Percentiles rank a stretch among this genome's conserved stretches.
phyloP scores from a whole-genome alignment of 2,797 vertebrate genomes.

The Crypturellus tataupa region DNA sequence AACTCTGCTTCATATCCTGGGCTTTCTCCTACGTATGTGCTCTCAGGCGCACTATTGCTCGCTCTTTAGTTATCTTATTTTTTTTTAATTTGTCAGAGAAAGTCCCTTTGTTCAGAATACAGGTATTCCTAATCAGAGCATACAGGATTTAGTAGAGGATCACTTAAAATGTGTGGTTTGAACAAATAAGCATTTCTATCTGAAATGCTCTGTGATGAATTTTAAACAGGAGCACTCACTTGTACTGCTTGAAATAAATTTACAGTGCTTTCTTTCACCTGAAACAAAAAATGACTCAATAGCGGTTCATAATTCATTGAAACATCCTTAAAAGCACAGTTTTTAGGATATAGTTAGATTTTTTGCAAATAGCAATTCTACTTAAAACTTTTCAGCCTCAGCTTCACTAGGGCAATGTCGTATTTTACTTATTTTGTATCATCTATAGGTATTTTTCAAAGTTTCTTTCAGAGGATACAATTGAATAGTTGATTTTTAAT shows the following conservation, averaged over 20 bases:
- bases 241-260: slow-evolving; percentile 55
- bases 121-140: slow-evolving; percentile 48
- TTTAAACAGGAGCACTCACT: slow-evolving; percentile 42
- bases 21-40: background rate
- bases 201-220: slow-evolving; percentile 58
- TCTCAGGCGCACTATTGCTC: background rate
- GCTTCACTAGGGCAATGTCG: background rate
- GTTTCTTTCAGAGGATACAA: background rate
- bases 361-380: background rate
- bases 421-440: background rate
- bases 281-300: slow-evolving; percentile 45
- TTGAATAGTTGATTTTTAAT: background rate
- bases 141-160: slow-evolving; percentile 47
- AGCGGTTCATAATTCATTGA: slow-evolving; percentile 10
- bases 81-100: slow-evolving; percentile 50
- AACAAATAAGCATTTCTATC: slow-evolving; percentile 66
- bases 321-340: background rate
- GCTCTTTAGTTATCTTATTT: background rate
- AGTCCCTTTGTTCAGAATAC: slow-evolving; percentile 43
- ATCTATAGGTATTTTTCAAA: background rate
- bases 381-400: background rate
- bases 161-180: slow-evolving; percentile 56
- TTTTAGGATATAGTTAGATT: slow-evolving; percentile 18
- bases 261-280: slow-evolving; percentile 57
- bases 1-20: background rate